Evolutionary conservation across 2,888 invertebrate genomes (phyloP).

Genomic region (Heterodera filipjevi): DNA sequence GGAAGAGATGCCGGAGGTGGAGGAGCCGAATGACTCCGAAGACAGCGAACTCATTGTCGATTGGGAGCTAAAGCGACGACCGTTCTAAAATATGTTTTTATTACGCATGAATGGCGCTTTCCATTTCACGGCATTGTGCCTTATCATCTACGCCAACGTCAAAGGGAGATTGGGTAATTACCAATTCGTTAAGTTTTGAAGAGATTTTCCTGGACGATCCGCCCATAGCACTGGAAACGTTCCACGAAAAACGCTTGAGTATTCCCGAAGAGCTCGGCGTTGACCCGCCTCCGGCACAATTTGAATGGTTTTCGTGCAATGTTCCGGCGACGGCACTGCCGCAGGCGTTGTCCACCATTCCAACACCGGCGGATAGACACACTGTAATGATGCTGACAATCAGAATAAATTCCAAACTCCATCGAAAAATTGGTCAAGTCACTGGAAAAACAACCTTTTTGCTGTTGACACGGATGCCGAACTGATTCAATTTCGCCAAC

Average conservation of each 20-base stretch:
- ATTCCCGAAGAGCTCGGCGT: conserved; percentile 35
- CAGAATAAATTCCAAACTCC: background rate
- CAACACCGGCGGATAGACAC: background rate
- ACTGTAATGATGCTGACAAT: background rate
- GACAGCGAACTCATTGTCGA: conserved; percentile 52
- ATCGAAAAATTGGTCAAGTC: background rate
- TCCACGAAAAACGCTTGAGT: conserved; percentile 52
- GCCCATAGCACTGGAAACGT: conserved; percentile 47
- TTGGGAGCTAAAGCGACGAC: conserved; percentile 54
- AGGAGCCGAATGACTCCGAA: conserved; percentile 61
- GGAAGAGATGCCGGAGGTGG: conserved; percentile 61
- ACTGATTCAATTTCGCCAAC: conserved; percentile 73
- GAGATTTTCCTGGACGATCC: conserved; percentile 50
- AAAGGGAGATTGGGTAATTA: too few species aligned
- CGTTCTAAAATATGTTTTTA: conserved; percentile 44
- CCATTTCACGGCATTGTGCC: too few species aligned
- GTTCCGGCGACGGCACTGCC: background rate
- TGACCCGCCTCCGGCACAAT: conserved; percentile 25
- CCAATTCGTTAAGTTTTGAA: conserved; percentile 42
- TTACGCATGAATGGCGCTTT: too few species aligned
- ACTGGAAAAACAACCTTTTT: background rate
- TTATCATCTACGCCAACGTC: too few species aligned
- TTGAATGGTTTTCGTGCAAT: background rate
- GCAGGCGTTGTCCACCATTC: background rate
- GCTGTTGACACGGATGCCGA: conserved; percentile 13